These are phyloP conservation scores for Macrobrachium nipponense DNA, from an alignment of 1,140 invertebrate species.

Conservation along the genomic window DNA sequence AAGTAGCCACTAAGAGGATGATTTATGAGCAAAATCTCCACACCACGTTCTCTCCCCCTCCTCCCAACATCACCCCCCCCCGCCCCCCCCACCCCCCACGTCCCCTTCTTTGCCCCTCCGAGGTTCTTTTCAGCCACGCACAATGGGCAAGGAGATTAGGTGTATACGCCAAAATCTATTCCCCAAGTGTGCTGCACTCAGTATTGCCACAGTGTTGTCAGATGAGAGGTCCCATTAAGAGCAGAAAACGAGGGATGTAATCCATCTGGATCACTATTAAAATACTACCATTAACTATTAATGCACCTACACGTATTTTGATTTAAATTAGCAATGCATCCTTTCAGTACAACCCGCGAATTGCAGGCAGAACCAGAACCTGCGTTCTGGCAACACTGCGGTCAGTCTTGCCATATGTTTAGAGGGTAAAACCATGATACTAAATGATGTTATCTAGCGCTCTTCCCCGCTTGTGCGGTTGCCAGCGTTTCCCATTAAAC, in stretches of 20 bases:
- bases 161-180: not conserved
- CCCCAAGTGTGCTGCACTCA: no score
- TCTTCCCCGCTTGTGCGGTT: not conserved
- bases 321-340: no score
- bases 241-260: no score
- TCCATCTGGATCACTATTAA: no score
- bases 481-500: not conserved
- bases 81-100: not conserved
- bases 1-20: no score
- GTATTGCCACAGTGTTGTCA: no score
- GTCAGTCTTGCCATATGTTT: conserved; percentile 41
- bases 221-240: no score
- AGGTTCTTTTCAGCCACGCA: not conserved
- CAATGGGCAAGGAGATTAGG: not conserved
- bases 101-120: not conserved
- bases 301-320: no score
- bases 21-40: no score
- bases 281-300: no score
- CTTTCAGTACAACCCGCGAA: no score
- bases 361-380: not conserved
- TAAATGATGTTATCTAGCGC: conserved; percentile 45
- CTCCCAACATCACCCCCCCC: not conserved
- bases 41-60: no score
- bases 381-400: not conserved
- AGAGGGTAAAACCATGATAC: conserved; percentile 41